Evolutionary conservation across 1,140 invertebrate genomes (phyloP).

Genomic region (Doryteuthis pealeii): DNA sequence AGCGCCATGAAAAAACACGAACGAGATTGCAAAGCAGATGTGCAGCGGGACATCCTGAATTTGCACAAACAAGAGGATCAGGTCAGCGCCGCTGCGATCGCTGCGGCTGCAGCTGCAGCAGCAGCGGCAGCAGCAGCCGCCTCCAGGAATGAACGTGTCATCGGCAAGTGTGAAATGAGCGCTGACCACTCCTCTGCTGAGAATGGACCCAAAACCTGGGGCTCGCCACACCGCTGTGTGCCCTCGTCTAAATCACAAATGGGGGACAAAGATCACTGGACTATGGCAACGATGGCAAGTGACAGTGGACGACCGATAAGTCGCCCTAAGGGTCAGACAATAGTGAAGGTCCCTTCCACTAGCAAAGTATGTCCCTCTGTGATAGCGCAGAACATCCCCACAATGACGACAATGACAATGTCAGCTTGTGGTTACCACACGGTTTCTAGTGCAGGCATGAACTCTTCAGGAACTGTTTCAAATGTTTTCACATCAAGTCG

Average conservation of each 20-base stretch:
- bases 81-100: background rate
- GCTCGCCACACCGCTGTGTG: background rate
- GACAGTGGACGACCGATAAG: background rate
- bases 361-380: background rate
- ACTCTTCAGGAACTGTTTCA: background rate
- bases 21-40: slow-evolving; percentile 6
- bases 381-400: background rate
- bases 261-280: background rate
- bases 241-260: background rate
- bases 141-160: background rate
- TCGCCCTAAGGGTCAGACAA: background rate
- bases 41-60: background rate
- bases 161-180: background rate
- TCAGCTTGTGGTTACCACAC: background rate
- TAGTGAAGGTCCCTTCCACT: background rate
- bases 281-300: background rate
- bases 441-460: slow-evolving; percentile 1
- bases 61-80: background rate
- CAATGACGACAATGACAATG: slow-evolving; percentile 1
- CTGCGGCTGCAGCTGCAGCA: too few relatives aligned
- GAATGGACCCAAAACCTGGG: background rate
- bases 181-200: background rate
- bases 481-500: background rate
- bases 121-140: too few relatives aligned
- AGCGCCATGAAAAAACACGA: background rate